These are phyloP conservation scores for Emys orbicularis DNA, from an alignment of 2,797 vertebrate species.

Conservation along the genomic window DNA sequence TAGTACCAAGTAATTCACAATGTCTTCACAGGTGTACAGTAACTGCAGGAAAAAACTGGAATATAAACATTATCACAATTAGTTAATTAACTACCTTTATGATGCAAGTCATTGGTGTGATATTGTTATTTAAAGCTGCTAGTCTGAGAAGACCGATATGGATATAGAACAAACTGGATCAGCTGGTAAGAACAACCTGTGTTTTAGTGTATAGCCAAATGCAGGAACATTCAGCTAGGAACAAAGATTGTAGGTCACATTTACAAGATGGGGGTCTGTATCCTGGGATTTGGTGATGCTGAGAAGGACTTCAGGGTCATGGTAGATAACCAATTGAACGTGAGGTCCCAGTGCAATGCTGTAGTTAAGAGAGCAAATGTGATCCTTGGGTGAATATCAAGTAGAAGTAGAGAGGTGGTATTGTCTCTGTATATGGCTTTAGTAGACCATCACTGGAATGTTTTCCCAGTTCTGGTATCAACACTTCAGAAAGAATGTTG, in stretches of 20 bases:
- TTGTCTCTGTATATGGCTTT: background rate
- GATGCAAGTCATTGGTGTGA: background rate
- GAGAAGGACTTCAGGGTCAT: background rate
- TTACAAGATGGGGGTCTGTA: background rate
- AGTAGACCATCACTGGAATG: accelerated
- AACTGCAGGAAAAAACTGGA: background rate
- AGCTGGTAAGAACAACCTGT: background rate
- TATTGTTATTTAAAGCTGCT: background rate
- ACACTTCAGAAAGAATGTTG: background rate
- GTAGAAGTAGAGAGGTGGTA: background rate
- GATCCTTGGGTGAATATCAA: background rate
- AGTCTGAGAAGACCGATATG: background rate
- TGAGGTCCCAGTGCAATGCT: background rate
- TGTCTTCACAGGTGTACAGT: background rate
- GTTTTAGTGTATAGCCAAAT: background rate
- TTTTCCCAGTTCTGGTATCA: background rate
- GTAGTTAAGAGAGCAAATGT: accelerated
- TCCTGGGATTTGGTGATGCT: background rate
- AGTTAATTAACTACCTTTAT: background rate
- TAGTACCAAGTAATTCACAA: background rate
- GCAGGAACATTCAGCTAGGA: background rate
- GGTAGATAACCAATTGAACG: background rate
- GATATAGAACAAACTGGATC: background rate
- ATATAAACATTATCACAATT: background rate
- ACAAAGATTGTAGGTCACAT: background rate